A percentile compares a stretch with the other conserved stretches of the same genome.
These are phyloP conservation scores for Parnassius glacialis DNA, from an alignment of 2,888 invertebrate genomes.

Conservation along the genomic window DNA sequence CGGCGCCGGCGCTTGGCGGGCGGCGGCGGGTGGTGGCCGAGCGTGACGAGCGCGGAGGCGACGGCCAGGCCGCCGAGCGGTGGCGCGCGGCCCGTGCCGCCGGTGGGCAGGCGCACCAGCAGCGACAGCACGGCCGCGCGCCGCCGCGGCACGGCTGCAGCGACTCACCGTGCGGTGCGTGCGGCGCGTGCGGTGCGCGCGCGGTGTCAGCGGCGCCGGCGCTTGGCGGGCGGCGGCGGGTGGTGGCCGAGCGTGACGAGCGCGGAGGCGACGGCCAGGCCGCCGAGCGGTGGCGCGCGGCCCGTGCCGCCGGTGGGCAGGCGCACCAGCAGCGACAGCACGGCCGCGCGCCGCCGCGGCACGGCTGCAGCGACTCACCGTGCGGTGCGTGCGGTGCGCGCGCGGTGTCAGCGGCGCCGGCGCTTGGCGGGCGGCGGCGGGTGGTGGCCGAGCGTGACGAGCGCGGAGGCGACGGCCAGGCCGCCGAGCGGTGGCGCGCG, in stretches of 20 bases:
- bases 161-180: too few species aligned
- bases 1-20: constrained; percentile 37
- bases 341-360: constrained; percentile 95
- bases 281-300: constrained; percentile 91
- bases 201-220: constrained; percentile 40
- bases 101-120: constrained; percentile 92
- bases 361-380: constrained; percentile 98
- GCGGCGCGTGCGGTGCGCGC: too few species aligned
- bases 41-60: constrained; percentile 93
- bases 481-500: constrained; percentile 92
- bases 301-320: constrained; percentile 91
- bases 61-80: constrained; percentile 92
- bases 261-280: constrained; percentile 93
- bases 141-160: constrained; percentile 96
- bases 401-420: constrained; percentile 40
- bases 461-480: constrained; percentile 93
- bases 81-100: constrained; percentile 91
- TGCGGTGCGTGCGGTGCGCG: not conserved
- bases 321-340: constrained; percentile 95
- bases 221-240: constrained; percentile 35
- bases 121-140: constrained; percentile 96
- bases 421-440: constrained; percentile 34
- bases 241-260: constrained; percentile 92
- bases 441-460: constrained; percentile 91
- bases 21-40: constrained; percentile 83